These are phyloP conservation scores for Diuraphis noxia DNA, from an alignment of 1,140 invertebrate genomes.

Conservation along the genomic window DNA sequence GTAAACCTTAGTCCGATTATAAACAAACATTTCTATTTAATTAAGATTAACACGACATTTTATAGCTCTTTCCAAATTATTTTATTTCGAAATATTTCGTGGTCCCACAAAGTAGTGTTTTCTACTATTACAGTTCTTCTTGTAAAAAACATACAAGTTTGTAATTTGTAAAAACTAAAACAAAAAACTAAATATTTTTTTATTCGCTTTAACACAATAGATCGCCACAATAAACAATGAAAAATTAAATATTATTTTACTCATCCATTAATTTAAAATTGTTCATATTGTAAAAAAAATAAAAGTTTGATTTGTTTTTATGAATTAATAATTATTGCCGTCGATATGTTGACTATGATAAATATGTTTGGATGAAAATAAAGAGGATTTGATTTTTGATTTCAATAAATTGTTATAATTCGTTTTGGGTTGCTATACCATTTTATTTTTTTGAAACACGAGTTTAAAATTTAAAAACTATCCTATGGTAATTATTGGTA, in stretches of 20 bases:
- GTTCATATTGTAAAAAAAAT: not conserved
- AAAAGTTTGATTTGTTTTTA: not conserved
- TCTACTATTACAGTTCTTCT: not conserved
- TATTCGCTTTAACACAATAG: not conserved
- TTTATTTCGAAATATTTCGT: not conserved
- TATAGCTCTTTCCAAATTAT: not conserved
- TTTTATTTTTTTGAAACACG: not conserved
- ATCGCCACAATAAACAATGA: not conserved
- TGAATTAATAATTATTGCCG: not conserved
- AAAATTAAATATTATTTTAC: not conserved
- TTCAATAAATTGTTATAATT: not conserved
- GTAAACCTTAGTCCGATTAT: constrained; percentile 13
- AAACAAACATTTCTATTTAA: constrained; percentile 45
- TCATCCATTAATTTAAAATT: not conserved
- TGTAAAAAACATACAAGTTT: not conserved
- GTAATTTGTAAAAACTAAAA: not conserved
- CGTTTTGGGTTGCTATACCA: not conserved
- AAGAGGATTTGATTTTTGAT: not conserved
- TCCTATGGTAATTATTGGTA: not conserved
- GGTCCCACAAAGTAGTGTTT: not conserved
- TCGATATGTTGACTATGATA: not conserved
- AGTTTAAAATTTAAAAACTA: not conserved
- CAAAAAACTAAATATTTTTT: not conserved
- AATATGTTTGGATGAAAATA: not conserved
- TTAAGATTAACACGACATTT: constrained; percentile 28